These are phyloP conservation scores for Leptopilina myrica DNA, from an alignment of 2,888 invertebrate genomes.

Conservation along the genomic window DNA sequence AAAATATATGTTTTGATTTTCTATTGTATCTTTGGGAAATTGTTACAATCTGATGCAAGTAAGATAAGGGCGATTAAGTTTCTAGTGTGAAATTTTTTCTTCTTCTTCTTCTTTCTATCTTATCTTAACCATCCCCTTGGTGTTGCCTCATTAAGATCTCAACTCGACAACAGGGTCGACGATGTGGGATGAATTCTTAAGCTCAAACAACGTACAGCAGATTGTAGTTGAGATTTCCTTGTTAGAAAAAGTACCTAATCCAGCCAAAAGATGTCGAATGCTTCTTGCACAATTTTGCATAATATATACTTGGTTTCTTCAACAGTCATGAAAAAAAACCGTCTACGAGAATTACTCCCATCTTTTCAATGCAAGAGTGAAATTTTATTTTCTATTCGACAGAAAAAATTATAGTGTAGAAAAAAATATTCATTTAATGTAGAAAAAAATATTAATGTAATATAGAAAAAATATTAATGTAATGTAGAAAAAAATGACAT, in stretches of 20 bases:
- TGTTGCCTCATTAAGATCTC: conserved; percentile 53
- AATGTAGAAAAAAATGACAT: no score
- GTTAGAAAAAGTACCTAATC: conserved; percentile 23
- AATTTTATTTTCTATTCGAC: no score
- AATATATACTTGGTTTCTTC: no score
- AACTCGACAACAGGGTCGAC: conserved; percentile 53
- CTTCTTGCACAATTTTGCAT: no score
- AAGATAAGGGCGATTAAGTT: background rate
- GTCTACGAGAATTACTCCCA: no score
- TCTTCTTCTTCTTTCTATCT: conserved; percentile 26
- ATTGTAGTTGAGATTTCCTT: conserved; percentile 42
- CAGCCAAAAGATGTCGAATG: background rate
- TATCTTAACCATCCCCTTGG: conserved; percentile 44
- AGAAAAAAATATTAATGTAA: no score
- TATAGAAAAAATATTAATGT: no score
- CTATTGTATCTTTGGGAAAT: background rate
- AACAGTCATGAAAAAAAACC: no score
- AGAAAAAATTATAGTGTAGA: no score
- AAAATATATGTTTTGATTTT: no score
- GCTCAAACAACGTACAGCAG: conserved; percentile 51
- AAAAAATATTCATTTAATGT: no score
- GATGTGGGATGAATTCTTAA: conserved; percentile 48
- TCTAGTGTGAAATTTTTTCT: conserved; percentile 16
- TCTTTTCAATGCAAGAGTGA: no score
- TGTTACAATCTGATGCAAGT: background rate